Base-by-base conservation (phyloP, 2,113 vertebrate species). In the Mola mola region DNA sequence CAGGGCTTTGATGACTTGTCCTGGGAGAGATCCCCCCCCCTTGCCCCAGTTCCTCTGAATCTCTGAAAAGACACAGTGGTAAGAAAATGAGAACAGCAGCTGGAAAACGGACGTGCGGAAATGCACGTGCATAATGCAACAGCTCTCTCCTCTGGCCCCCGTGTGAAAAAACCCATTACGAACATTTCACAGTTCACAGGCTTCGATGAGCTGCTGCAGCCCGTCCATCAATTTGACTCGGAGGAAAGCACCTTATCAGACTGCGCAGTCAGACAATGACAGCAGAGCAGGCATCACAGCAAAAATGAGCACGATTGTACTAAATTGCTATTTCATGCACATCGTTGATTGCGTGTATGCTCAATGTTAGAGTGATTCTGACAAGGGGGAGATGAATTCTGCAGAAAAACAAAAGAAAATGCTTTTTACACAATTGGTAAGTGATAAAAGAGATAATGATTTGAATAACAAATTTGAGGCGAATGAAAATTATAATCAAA, bases 101-200 rank as follows among this genome's bases (percentile, higher is more conserved):
- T 79, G 80, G 76, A 81, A 78, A 79, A 66, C 57, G 64, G 62
- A 65, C n/a, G 64, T 8, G 34, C 63, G 75, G 61, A 79, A 51
- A 79, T 43, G 17, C 66, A 80, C 53, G 63, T 76, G 78, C 34
- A n/a, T 47, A 76, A 72, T 44, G 66, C 59, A 46, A 31, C 31
- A 8, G 25, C 63, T 44, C 67, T 49, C 50, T 50, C 62, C 31
- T 51, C 47, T 24, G 20, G 31, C 19, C 46, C 12, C 0, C 0
- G 24, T 16, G 53, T 56, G 61, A 77, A 71, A 4, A 19, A 75
- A 63, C 66, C 31, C 16, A 51, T 56, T 22, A 48, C 60, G 47
- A 70, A 73, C 43, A 81, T 90, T 90, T 90, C 82, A 88, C 90
- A 85, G 75, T 82, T 82, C 75, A 82, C 58, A 62, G 67, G 56